These are phyloP conservation scores for Akabosia matsudoensis DNA, from an alignment of 1,140 invertebrate species.

Conservation along the genomic window DNA sequence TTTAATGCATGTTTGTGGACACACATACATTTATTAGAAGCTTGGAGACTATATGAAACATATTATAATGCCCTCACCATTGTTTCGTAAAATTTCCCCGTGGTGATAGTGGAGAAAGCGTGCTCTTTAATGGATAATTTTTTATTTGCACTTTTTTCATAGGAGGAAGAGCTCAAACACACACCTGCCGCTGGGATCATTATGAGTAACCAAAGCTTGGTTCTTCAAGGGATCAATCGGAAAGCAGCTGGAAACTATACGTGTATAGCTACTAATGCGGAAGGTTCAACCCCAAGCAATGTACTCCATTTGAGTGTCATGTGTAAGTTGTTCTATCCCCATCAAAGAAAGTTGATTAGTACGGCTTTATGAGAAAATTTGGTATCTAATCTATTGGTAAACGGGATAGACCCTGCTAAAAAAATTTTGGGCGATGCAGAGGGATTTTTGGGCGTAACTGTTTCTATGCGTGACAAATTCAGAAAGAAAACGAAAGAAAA, in stretches of 20 bases:
- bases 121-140: not conserved
- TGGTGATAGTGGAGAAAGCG: slow-evolving; percentile 1
- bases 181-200: slow-evolving; percentile 52
- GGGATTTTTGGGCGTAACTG: no score
- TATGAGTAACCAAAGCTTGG: slow-evolving; percentile 51
- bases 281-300: slow-evolving; percentile 39
- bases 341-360: not conserved
- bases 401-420: no score
- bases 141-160: slow-evolving; percentile 30
- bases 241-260: slow-evolving; percentile 44
- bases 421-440: no score
- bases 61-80: no score
- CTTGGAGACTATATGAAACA: no score
- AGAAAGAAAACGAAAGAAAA: no score
- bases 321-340: slow-evolving; percentile 43
- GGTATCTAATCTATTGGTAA: not conserved
- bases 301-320: slow-evolving; percentile 42
- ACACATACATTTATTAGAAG: no score
- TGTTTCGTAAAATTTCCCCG: no score
- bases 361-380: not conserved
- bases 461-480: no score
- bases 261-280: slow-evolving; percentile 41
- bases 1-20: no score
- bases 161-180: slow-evolving; percentile 53
- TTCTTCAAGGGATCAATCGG: slow-evolving; percentile 49